These are phyloP conservation scores for Pocillopora damicornis DNA, from an alignment of 64 coral and sea anemone species.

Conservation along the genomic window DNA sequence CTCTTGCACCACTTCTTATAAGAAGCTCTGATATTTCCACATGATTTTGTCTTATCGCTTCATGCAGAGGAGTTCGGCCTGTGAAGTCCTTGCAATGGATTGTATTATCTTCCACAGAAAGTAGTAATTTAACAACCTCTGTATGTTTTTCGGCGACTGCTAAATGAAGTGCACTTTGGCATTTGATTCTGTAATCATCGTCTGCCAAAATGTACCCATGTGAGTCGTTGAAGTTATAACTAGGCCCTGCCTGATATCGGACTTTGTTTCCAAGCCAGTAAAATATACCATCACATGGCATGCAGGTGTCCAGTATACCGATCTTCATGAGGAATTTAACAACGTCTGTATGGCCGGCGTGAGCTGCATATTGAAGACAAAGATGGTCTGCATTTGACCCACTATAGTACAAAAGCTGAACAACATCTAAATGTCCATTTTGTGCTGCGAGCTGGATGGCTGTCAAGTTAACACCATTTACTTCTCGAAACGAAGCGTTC, in stretches of 20 bases:
- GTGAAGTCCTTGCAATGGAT: constrained; percentile 27
- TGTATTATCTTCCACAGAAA: not conserved
- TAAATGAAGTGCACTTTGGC: constrained; percentile 40
- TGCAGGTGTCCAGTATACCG: not conserved
- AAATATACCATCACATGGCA: constrained; percentile 41
- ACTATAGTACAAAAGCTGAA: constrained; percentile 2
- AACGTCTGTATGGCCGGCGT: constrained; percentile 1
- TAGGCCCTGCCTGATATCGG: not conserved
- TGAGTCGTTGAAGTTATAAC: not conserved
- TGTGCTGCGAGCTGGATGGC: constrained; percentile 35
- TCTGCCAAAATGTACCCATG: not conserved
- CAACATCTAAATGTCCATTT: constrained; percentile 33
- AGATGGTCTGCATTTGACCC: not conserved
- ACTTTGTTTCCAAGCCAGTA: constrained; percentile 15
- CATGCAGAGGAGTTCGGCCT: constrained; percentile 31
- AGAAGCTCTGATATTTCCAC: not conserved
- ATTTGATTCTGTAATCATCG: constrained; percentile 15
- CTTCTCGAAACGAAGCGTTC: not conserved
- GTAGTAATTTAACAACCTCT: constrained; percentile 6
- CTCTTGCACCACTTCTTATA: not conserved
- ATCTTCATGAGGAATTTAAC: constrained; percentile 2
- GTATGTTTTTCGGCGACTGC: constrained; percentile 26
- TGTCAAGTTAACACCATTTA: constrained; percentile 26
- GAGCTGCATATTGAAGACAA: constrained; percentile 31
- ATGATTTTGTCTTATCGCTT: constrained; percentile 28